Evolutionary conservation across 2,888 invertebrate species (phyloP).

Genomic region (Drosophila ustulata): DNA sequence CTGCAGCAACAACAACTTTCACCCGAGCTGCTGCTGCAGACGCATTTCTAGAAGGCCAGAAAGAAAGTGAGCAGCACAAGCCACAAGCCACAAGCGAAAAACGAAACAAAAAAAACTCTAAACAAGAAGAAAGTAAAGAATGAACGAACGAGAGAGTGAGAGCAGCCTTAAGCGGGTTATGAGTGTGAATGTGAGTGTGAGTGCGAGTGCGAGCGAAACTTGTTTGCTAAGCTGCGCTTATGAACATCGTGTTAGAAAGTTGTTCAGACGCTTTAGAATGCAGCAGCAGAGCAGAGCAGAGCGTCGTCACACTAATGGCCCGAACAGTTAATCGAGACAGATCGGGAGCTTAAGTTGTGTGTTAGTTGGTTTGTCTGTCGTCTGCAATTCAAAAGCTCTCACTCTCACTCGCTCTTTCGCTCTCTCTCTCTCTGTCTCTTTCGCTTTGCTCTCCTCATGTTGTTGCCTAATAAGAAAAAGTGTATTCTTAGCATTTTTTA

Average conservation of each 20-base stretch:
- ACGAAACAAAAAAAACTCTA: conserved; percentile 10
- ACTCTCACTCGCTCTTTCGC: conserved; percentile 36
- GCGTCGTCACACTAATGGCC: conserved; percentile 19
- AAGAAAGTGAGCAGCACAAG: conserved; percentile 58
- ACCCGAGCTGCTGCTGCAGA: conserved; percentile 50
- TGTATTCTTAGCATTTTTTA: conserved; percentile 55
- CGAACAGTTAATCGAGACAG: conserved; percentile 46
- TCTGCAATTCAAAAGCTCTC: conserved; percentile 36
- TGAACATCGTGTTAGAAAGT: conserved; percentile 52
- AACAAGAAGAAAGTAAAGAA: conserved; percentile 59
- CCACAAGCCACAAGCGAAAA: conserved; percentile 8
- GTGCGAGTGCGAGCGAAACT: conserved; percentile 42
- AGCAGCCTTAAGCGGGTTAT: neutral
- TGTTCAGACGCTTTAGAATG: conserved; percentile 57
- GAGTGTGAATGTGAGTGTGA: neutral
- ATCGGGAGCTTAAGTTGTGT: conserved; percentile 49
- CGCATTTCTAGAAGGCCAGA: conserved; percentile 57
- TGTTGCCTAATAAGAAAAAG: conserved; percentile 62
- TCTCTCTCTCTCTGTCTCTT: conserved; percentile 3
- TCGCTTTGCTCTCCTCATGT: conserved; percentile 5
- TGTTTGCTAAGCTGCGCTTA: conserved; percentile 54
- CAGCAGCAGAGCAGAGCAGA: conserved; percentile 22
- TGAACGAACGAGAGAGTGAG: neutral
- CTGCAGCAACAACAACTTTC: conserved; percentile 73
- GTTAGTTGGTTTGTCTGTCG: conserved; percentile 50